These are phyloP conservation scores for Gephyroberyx darwinii DNA, from an alignment of 2,797 vertebrate genomes.

Conservation along the genomic window DNA sequence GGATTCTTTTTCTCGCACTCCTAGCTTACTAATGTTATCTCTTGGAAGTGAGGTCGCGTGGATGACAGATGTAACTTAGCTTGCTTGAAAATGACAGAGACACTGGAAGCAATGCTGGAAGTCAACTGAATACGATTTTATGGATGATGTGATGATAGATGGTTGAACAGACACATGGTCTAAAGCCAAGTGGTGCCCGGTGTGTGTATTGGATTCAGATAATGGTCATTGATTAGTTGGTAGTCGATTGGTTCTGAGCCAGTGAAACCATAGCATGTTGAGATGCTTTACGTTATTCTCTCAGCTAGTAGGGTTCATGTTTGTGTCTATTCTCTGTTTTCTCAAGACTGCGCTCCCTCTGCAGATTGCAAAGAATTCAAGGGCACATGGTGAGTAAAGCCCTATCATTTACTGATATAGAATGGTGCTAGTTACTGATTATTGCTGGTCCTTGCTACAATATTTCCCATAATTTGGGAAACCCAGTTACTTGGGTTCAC, in stretches of 20 bases:
- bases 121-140: too few species aligned
- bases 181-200: not conserved
- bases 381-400: slow-evolving; percentile 78
- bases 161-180: too few species aligned
- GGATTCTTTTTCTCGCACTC: not conserved
- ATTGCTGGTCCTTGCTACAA: not conserved
- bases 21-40: not conserved
- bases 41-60: not conserved
- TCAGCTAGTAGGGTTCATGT: not conserved
- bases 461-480: too few species aligned
- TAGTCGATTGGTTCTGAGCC: too few species aligned
- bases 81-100: not conserved
- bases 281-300: not conserved
- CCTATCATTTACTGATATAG: not conserved
- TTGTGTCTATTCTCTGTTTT: not conserved
- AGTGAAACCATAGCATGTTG: not conserved
- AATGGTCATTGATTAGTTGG: too few species aligned
- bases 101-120: not conserved
- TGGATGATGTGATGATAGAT: too few species aligned
- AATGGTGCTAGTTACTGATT: not conserved
- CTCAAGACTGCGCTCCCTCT: slow-evolving; percentile 73
- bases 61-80: not conserved
- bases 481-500: too few species aligned
- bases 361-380: slow-evolving; percentile 77
- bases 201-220: not conserved